These are phyloP conservation scores for Hippoglossus stenolepis DNA, from an alignment of 2,113 vertebrate genomes.

Conservation along the genomic window DNA sequence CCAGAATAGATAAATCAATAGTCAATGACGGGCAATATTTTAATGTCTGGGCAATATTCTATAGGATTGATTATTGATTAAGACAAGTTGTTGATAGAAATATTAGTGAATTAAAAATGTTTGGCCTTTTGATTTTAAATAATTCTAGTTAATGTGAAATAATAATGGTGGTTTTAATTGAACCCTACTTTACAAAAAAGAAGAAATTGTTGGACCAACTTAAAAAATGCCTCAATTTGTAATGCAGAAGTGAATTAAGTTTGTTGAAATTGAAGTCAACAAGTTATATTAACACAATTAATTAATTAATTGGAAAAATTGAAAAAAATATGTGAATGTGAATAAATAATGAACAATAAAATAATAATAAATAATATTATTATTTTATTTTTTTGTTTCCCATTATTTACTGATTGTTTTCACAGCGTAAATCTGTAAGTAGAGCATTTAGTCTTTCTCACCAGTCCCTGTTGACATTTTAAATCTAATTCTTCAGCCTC, in stretches of 20 bases:
- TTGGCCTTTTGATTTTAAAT: neutral
- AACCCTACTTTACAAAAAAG: too few relatives aligned
- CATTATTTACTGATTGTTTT: neutral
- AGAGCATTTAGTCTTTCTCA: neutral
- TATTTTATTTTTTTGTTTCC: neutral
- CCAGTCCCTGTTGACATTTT: neutral
- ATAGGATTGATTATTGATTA: neutral
- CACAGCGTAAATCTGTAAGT: neutral
- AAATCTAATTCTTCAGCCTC: neutral
- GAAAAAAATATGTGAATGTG: too few relatives aligned
- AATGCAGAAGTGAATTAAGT: too few relatives aligned
- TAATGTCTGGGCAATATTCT: neutral
- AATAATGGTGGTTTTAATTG: too few relatives aligned
- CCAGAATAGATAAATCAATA: neutral
- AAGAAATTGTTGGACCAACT: too few relatives aligned
- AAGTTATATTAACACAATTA: too few relatives aligned
- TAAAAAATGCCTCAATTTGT: too few relatives aligned
- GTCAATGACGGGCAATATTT: slow-evolving; percentile 1
- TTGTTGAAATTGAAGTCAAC: too few relatives aligned
- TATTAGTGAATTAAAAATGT: neutral
- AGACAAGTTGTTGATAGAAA: neutral
- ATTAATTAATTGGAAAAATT: too few relatives aligned
- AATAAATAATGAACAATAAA: too few relatives aligned
- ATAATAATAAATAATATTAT: too few relatives aligned
- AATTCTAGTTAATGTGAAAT: neutral